Base-by-base conservation (phyloP, 2,113 vertebrate species). In the Pavo muticus region DNA sequence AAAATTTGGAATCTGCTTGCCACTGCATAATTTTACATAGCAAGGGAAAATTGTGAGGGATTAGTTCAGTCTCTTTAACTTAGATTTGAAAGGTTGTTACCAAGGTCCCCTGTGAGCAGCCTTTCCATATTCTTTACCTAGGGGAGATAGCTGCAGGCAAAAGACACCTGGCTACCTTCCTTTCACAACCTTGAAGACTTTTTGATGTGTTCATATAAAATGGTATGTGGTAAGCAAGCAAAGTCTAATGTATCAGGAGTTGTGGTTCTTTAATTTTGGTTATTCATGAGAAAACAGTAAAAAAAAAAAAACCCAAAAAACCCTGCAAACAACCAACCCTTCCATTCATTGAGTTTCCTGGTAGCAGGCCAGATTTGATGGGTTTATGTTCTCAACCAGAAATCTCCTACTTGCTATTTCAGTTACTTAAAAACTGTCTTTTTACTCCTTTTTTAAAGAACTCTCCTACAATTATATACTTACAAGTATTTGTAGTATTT, bases 1-100 rank as follows among this genome's bases (percentile, higher is more conserved):
- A 89, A 94, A 95, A 87, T 65, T 65, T 67, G 45, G 47, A 90
- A 80, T 95, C 52, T 77, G 30, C 75, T 61, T 61, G n/a, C 30
- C 9, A 30, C 50, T 80, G 52, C 65, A 63, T 91, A 87, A 95
- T 89, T 96, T 95, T 69, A 82, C 42, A 81, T 4, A 11, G 10
- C 6, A 64, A 63, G 73, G 52, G 50, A 37, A 89, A 92, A 52
- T 96, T 74, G 91, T 30, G 35, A 83, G 72, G 83, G 57, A 91
- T 88, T 92, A 71, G 54, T 74, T 65, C 61, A 56, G 4, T 44
- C 8, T 32, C 25, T 84, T 87, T 84, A 21, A 39, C 2, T 18
- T 32, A 18, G 64, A 77, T 40, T 92, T 96, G 65, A 94, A 93
- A 92, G 68, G 23, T 61, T 61, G 19, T 82, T 93, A 24, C 18